Evolutionary conservation across 2,888 invertebrate genomes (phyloP).

Genomic region (Tethea ocularis): DNA sequence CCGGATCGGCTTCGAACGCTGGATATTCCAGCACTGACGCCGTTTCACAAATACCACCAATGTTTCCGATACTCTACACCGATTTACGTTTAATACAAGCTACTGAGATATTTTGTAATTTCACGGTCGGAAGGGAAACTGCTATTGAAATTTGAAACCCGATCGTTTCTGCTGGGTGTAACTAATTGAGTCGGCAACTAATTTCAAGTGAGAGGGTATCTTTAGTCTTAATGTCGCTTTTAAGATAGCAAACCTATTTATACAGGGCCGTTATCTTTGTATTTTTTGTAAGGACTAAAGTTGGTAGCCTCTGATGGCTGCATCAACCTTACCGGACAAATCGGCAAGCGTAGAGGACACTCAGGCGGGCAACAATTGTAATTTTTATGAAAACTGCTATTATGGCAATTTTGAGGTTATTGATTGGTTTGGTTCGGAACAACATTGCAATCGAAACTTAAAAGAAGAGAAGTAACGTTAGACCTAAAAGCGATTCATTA

Average conservation of each 20-base stretch:
- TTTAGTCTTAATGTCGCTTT: neutral
- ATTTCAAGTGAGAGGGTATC: constrained; percentile 16
- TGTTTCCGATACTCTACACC: constrained; percentile 7
- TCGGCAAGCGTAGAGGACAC: too few relatives aligned
- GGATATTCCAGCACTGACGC: constrained; percentile 39
- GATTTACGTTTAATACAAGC: constrained; percentile 13
- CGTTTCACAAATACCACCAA: constrained; percentile 20
- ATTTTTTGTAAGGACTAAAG: too few relatives aligned
- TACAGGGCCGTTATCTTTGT: neutral
- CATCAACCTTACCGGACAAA: too few relatives aligned
- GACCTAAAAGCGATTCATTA: neutral
- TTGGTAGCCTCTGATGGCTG: too few relatives aligned
- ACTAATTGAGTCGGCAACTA: constrained; percentile 20
- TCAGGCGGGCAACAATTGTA: too few relatives aligned
- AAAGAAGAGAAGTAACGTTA: too few relatives aligned
- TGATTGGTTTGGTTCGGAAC: too few relatives aligned
- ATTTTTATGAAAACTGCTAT: neutral
- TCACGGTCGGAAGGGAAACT: constrained; percentile 32
- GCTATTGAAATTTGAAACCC: constrained; percentile 18
- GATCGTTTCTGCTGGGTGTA: constrained; percentile 27
- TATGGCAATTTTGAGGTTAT: too few relatives aligned
- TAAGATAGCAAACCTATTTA: too few relatives aligned
- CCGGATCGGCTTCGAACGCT: constrained; percentile 34
- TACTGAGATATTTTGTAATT: constrained; percentile 33
- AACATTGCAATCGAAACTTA: neutral